Percentiles rank a stretch among this genome's conserved stretches.
These are phyloP conservation scores for Thalpophila matura DNA, from an alignment of 2,888 invertebrate genomes.

Conservation along the genomic window DNA sequence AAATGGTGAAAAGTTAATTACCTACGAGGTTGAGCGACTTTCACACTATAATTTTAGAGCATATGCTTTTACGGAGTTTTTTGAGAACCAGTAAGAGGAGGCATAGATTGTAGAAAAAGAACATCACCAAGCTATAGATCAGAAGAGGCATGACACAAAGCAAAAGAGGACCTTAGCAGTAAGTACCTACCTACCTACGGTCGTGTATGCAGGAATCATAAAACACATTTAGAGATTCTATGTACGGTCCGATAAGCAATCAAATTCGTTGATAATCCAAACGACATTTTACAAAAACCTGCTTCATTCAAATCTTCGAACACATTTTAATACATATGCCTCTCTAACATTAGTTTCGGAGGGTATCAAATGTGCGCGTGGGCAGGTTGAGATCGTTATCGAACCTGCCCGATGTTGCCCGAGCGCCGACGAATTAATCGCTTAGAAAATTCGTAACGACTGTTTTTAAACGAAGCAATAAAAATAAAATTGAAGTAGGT, in stretches of 20 bases:
- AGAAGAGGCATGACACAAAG: too few relatives aligned
- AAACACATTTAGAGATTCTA: conserved; percentile 1
- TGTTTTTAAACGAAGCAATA: conserved; percentile 54
- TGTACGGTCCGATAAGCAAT: conserved; percentile 18
- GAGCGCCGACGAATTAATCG: conserved; percentile 61
- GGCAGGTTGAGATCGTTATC: conserved; percentile 64
- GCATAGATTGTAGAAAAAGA: too few relatives aligned
- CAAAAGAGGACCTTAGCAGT: too few relatives aligned
- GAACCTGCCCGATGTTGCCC: conserved; percentile 49
- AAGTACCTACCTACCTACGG: too few relatives aligned
- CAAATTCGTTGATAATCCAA: conserved; percentile 24
- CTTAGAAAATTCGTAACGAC: conserved; percentile 64
- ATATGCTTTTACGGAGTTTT: too few relatives aligned
- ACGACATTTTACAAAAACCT: conserved; percentile 30
- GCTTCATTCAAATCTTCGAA: conserved; percentile 32
- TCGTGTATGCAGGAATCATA: too few relatives aligned
- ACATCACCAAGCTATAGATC: too few relatives aligned
- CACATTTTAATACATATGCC: conserved; percentile 49
- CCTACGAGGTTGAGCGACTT: too few relatives aligned
- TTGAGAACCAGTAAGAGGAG: too few relatives aligned
- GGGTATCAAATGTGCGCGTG: conserved; percentile 54
- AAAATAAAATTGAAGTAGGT: conserved; percentile 55
- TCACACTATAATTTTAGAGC: too few relatives aligned
- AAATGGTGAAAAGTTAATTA: too few relatives aligned
- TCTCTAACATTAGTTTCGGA: conserved; percentile 39